Conservation (phyloP, 1,140 invertebrate genomes). For the Kradibia gibbosae region DNA sequence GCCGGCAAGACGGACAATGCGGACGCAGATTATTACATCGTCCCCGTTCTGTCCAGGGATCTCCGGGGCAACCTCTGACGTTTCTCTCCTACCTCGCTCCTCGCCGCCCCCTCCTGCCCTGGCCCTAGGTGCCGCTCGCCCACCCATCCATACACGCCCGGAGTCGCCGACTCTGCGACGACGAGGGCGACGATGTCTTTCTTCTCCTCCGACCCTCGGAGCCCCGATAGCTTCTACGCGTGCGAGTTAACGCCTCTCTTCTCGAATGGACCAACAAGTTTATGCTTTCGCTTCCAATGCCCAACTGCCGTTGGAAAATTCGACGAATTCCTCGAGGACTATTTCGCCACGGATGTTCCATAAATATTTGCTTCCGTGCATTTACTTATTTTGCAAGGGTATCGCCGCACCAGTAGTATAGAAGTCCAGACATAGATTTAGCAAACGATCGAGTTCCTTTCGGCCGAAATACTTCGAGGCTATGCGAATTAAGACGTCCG, state of each 20-base stretch:
- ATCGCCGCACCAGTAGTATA: too few species aligned
- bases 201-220: neutral
- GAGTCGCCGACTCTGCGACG: too few species aligned
- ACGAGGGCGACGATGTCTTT: too few species aligned
- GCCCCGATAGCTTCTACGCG: neutral
- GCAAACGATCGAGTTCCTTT: too few species aligned
- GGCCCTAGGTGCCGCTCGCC: too few species aligned
- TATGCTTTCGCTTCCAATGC: neutral
- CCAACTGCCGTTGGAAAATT: neutral
- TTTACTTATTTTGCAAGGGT: neutral
- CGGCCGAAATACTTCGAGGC: too few species aligned
- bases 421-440: too few species aligned
- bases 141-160: too few species aligned
- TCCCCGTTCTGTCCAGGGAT: slow-evolving; percentile 60
- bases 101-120: neutral
- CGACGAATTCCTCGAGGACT: neutral
- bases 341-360: neutral
- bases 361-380: neutral
- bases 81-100: neutral
- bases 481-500: too few species aligned
- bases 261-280: slow-evolving; percentile 18
- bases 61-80: slow-evolving; percentile 52
- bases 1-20: slow-evolving; percentile 69
- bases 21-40: slow-evolving; percentile 71
- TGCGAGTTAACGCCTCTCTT: neutral